Base-by-base conservation (phyloP, 2,888 invertebrate species). In the Chloroclystis v-ata region DNA sequence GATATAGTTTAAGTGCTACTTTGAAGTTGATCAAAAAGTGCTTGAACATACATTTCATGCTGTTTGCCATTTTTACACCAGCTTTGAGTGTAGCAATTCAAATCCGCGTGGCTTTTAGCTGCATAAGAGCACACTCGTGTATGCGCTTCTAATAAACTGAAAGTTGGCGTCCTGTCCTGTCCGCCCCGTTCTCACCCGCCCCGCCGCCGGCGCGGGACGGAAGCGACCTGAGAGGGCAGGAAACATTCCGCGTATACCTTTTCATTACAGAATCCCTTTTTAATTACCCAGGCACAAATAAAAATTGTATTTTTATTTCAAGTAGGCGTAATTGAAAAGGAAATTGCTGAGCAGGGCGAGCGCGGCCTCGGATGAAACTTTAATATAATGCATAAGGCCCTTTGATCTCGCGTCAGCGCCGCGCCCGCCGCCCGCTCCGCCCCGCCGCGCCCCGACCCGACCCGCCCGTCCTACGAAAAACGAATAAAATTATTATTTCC, bases 191-290 rank as follows among this genome's bases (percentile, higher is more conserved):
- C 20, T 4, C 20, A 5, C 5, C 3, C 20, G 5, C 20, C 20
- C n/a, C 8, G 8, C 20, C 20, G 26, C 26, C 4, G 10, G 10
- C 13, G 5, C 85, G 83, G 82, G 82, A 83, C 83, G 83, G 84
- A 82, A 78, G 80, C 75, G 84, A 85, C 86, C 84, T 82, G 83
- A 85, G 85, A 85, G 82, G 77, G 81, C 79, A 73, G 83, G 82
- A 83, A 85, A 82, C 75, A 76, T 63, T 79, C 63, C 81, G 77
- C 20, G 82, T 83, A 82, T 86, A 87, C 85, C 85, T 86, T 87
- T 86, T 84, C 82, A 86, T 85, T 85, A 85, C 82, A 79, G 78
- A 83, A 86, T 85, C 86, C 86, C 85, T 82, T 86, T 87, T 87
- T 87, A 87, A 87, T 87, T 87, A 85, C 86, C 80, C 78, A 73